Base-by-base conservation (phyloP, 2,797 vertebrate genomes). In the Sebastes vulpes region DNA sequence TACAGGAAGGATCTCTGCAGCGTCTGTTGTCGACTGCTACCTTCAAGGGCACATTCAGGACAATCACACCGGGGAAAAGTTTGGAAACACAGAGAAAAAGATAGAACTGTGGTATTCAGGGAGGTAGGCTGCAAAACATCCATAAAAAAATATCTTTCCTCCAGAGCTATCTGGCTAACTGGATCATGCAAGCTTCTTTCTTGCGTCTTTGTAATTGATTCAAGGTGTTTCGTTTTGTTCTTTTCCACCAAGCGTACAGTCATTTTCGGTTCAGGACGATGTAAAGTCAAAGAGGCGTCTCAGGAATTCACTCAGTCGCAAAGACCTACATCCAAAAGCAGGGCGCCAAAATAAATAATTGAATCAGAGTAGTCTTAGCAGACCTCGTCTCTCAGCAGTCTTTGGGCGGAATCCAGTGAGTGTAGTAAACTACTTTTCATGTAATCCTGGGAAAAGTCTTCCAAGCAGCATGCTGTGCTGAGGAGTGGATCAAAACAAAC, bases 401-500 rank as follows among this genome's bases (percentile, higher is more conserved):
- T 73, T 87, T 93, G 92, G 91, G 91, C n/a, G 10, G 81, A 70
- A 84, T 90, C 90, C 90, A 95, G 82, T 9, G 54, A 87, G 74
- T 79, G 88, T 68, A 71, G 84, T 94, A 89, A 93, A 92, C 91
- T 93, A 83, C 90, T 93, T 92, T 92, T 90, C 90, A 90, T 91
- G 85, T 92, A 92, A 93, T 93, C 93, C 91, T 35, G 48, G 20
- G 87, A 68, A 87, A 89, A 85, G 84, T 85, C 92, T 86, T 92
- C 82, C 84, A 90, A 90, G 77, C 72, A 48, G 82, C 82, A 59
- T 58, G 84, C 87, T 86, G 85, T 68, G 87, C 88, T 81, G 88
- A 89, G 86, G 85, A 89, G 85, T 64, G 88, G 88, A 90, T 92
- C 81, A 86, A 92, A 93, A 93, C 89, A 93, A 94, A 92, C 83